phyloP scores from a whole-genome alignment of 2,888 invertebrate species.

The Automeris io region DNA sequence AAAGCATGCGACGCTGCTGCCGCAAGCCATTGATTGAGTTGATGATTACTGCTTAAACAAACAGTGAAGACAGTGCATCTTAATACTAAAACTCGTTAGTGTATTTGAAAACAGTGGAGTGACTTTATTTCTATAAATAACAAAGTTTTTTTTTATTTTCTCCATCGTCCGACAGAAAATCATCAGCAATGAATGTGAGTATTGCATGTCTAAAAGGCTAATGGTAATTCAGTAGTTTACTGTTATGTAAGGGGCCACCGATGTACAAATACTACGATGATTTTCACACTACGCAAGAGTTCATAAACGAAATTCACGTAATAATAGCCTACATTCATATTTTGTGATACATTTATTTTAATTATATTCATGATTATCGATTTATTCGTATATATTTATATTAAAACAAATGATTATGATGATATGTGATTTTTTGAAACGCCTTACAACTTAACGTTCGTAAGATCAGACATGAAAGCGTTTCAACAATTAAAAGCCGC shows the following conservation, averaged over 20 bases:
- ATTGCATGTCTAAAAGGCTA: not conserved
- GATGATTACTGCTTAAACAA: constrained; percentile 1
- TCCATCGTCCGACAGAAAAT: constrained; percentile 25
- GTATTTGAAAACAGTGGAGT: constrained; percentile 5
- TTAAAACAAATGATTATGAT: too few species aligned
- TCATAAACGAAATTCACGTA: not conserved
- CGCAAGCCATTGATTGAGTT: too few species aligned
- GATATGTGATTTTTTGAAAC: too few species aligned
- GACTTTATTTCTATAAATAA: constrained; percentile 10
- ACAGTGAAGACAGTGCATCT: not conserved
- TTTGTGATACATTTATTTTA: too few species aligned
- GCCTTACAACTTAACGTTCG: too few species aligned
- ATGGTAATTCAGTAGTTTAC: not conserved
- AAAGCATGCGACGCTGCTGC: constrained; percentile 18
- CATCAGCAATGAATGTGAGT: constrained; percentile 62
- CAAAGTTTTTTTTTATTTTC: constrained; percentile 3
- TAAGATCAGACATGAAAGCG: too few species aligned
- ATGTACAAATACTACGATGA: not conserved
- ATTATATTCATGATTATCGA: too few species aligned
- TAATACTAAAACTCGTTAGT: constrained; percentile 7
- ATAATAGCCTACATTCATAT: too few species aligned
- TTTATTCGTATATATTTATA: too few species aligned
- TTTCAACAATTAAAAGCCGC: too few species aligned
- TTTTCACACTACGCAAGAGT: not conserved
- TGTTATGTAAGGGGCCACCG: not conserved